A percentile compares a stretch with the other conserved stretches of the same genome.
phyloP scores from a whole-genome alignment of 2,113 vertebrate species.

The Nothoprocta perdicaria region DNA sequence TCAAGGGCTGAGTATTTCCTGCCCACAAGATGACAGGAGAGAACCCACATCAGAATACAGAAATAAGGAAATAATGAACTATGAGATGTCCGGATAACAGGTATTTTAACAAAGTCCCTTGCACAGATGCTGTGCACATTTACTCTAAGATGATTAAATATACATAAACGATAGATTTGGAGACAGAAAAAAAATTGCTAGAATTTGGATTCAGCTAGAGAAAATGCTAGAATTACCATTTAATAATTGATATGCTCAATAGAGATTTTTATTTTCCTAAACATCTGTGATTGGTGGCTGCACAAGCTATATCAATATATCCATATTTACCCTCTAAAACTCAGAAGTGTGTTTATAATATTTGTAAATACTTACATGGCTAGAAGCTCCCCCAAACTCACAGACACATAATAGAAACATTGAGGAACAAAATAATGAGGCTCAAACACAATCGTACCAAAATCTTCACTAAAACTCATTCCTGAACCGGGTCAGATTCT shows the following conservation, averaged over 20 bases:
- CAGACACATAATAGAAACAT: not conserved
- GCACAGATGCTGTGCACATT: not conserved
- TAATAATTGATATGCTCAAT: not conserved
- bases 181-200: not conserved
- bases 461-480: not conserved
- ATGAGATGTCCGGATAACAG: not conserved
- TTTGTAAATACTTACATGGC: not conserved
- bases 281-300: not conserved
- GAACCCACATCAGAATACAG: not conserved
- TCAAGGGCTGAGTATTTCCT: not conserved
- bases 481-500: not conserved
- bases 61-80: not conserved
- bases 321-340: not conserved
- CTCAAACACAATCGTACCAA: not conserved
- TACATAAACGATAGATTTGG: rapidly evolving
- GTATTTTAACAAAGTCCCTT: not conserved
- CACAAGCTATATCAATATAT: not conserved
- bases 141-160: not conserved
- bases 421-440: not conserved
- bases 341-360: not conserved
- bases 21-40: not conserved
- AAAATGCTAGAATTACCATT: not conserved
- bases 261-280: not conserved
- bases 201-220: not conserved
- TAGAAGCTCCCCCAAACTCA: not conserved